phyloP scores from a whole-genome alignment of 1,140 invertebrate species.

The Melipona quadrifasciata region DNA sequence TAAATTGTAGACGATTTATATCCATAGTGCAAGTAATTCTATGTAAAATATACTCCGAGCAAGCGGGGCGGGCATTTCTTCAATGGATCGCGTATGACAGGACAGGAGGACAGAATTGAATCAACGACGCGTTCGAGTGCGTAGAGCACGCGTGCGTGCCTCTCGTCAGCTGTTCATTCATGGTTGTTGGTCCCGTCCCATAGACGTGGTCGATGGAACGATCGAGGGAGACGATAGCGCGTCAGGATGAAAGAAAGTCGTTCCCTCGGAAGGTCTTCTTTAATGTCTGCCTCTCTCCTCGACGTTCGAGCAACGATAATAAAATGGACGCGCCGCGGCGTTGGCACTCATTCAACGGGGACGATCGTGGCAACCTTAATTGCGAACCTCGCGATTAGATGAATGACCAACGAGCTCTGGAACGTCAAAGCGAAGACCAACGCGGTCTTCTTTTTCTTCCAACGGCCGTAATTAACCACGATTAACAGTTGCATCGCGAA shows the following conservation, averaged over 20 bases:
- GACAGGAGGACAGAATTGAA: not conserved
- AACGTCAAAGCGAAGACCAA: not conserved
- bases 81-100: too few species aligned
- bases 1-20: too few species aligned
- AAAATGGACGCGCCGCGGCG: conserved; percentile 15
- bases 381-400: not conserved
- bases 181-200: not conserved
- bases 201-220: conserved; percentile 20
- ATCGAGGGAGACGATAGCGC: not conserved
- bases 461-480: not conserved
- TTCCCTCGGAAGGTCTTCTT: conserved; percentile 47
- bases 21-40: not conserved
- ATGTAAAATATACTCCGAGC: too few species aligned
- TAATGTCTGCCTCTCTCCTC: conserved; percentile 31
- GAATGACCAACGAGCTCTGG: not conserved
- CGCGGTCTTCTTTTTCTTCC: too few species aligned
- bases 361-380: not conserved
- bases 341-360: conserved; percentile 17
- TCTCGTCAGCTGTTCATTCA: conserved; percentile 27
- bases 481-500: not conserved
- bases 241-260: not conserved
- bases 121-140: not conserved
- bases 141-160: not conserved
- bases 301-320: conserved; percentile 38
- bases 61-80: not conserved